A percentile compares a stretch with the other conserved stretches of the same genome.
Conservation (phyloP, 2,888 invertebrate species). For the Acronicta aceris region DNA sequence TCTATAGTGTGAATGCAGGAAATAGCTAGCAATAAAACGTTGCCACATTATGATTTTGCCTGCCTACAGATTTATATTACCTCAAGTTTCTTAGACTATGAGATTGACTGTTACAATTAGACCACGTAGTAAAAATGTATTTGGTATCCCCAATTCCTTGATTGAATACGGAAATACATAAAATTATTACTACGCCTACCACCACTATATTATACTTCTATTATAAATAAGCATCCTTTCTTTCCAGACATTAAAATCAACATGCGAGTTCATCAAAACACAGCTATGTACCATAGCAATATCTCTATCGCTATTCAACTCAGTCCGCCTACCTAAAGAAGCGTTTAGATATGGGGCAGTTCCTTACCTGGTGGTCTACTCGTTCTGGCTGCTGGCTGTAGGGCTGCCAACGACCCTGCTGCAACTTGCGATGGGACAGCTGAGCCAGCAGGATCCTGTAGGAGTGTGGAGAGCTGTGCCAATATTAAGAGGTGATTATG, state of each 20-base stretch:
- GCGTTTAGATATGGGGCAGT: conserved; percentile 90
- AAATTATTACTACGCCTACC: no score
- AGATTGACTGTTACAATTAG: no score
- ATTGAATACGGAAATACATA: no score
- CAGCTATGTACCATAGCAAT: conserved; percentile 89
- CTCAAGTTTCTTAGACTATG: no score
- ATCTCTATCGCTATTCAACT: conserved; percentile 90
- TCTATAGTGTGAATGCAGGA: no score
- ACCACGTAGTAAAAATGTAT: no score
- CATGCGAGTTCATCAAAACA: conserved; percentile 77
- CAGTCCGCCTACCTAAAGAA: conserved; percentile 89
- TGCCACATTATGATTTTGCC: no score
- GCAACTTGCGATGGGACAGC: conserved; percentile 91
- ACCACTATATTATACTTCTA: no score
- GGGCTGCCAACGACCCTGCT: conserved; percentile 90
- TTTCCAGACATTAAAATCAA: conserved; percentile 80
- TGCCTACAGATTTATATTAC: no score
- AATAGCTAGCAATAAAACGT: no score
- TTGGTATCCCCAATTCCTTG: no score
- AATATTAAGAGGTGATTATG: conserved; percentile 89
- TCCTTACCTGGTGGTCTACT: conserved; percentile 90
- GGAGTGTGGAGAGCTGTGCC: conserved; percentile 92
- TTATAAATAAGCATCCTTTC: conserved; percentile 11
- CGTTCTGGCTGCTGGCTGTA: conserved; percentile 88
- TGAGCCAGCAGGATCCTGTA: conserved; percentile 91